Evolutionary conservation across 1,140 invertebrate species (phyloP), one percentile per base, ranked within the genome.

Genomic region (Phocides pigmalion): DNA sequence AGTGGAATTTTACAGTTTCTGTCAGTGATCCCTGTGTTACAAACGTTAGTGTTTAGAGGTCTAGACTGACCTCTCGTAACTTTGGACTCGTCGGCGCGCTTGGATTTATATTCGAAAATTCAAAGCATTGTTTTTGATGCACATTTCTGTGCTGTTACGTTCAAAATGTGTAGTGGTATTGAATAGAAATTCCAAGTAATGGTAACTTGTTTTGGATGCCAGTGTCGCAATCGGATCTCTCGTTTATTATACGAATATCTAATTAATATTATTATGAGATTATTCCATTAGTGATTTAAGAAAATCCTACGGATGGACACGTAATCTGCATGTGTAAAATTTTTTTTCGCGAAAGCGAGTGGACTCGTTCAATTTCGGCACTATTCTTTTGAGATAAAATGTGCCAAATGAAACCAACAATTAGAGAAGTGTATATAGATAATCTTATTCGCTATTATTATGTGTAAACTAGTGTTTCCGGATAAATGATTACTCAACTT

Each of bases 211-310:
- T 66, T 68, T 53, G 35, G 20, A 81, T 75, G 83, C 83, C 83
- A 87, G 86, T 85, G 83, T 87, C 77, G 78, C 74, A 72, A 83
- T 84, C 76, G 79, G 84, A 89, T 90, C 88, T 90, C 84, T 83
- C 78, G 76, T 82, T 75, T 79, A 42, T 42, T 39, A 72, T 70
- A 76, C 67, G 72, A 76, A 82, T 75, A 72, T 74, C 66, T 79
- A 78, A 79, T 76, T 80, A 78, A 61, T 42, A 42, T 78, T 79
- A 84, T 75, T 84, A 42, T 56, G 84, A 89, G 85, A 88, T 88
- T 87, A 90, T 90, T 90, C 88, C 88, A 90, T 88, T 90, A 90
- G 88, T 86, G 81, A 82, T 78, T 79, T 90, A 90, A 89, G 88
- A 76, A 56, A 56, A 69, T 62, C 61, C 61, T 50, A 64, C 50